Evolutionary conservation across 2,113 vertebrate species (phyloP).

Genomic region (Coryphaenoides rupestris): DNA sequence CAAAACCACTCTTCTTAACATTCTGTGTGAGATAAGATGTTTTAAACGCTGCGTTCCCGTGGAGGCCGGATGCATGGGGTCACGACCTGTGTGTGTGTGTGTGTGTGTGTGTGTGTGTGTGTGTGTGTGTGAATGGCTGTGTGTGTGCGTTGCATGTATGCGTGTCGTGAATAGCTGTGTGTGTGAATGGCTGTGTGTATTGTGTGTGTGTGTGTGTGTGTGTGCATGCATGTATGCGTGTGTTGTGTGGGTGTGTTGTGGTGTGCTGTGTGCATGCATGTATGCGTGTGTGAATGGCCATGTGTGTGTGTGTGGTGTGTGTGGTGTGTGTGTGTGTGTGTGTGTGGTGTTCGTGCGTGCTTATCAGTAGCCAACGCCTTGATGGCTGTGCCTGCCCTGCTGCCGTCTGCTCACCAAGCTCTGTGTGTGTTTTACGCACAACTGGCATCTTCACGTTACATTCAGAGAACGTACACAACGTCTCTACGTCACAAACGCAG

Average conservation of each 20-base stretch:
- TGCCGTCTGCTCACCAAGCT: conserved; percentile 18
- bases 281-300: too few species aligned
- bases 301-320: conserved; percentile 18
- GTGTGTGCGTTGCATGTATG: conserved; percentile 35
- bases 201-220: conserved; percentile 44
- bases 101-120: too few species aligned
- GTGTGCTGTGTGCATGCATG: too few species aligned
- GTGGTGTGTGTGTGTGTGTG: conserved; percentile 54
- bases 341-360: conserved; percentile 33
- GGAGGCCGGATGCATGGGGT: conserved; percentile 26
- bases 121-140: too few species aligned
- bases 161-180: too few species aligned
- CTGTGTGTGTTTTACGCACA: conserved; percentile 18
- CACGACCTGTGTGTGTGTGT: conserved; percentile 13
- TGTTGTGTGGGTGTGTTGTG: conserved; percentile 22
- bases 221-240: conserved; percentile 48
- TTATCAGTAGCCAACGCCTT: conserved; percentile 30
- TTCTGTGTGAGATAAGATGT: conserved; percentile 52
- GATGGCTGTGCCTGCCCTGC: conserved; percentile 27
- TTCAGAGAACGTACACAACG: background rate
- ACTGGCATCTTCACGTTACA: conserved; percentile 8
- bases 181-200: too few species aligned
- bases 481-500: too few species aligned
- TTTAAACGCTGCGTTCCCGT: conserved; percentile 65
- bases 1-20: conserved; percentile 24